Percentiles rank a stretch among this genome's conserved stretches.
Evolutionary conservation across 2,113 vertebrate genomes (phyloP).

Genomic region (Calidris pugnax): DNA sequence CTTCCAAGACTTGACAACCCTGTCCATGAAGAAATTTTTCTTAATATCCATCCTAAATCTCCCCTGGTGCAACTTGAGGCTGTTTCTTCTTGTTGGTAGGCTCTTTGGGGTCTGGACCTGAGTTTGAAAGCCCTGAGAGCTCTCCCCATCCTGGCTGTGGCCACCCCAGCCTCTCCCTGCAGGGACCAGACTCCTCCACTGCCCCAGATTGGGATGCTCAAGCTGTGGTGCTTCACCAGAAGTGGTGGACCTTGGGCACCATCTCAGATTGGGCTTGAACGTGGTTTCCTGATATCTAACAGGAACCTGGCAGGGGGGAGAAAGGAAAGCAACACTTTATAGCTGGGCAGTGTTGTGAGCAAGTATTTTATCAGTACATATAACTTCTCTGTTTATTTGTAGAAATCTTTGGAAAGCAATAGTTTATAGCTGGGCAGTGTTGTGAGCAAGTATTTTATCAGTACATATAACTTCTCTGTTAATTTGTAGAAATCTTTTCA

Average conservation of each 20-base stretch:
- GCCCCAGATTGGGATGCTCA: accelerated
- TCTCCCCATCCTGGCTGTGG: neutral
- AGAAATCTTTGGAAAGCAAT: neutral
- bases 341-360: neutral
- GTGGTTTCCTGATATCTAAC: neutral
- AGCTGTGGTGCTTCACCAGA: neutral
- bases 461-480: neutral
- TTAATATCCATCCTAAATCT: too few species aligned
- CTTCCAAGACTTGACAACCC: too few species aligned
- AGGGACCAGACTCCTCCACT: neutral
- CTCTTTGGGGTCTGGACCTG: neutral
- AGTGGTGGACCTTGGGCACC: neutral
- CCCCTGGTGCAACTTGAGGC: too few species aligned
- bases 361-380: accelerated
- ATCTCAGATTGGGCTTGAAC: neutral
- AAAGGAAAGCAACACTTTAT: neutral
- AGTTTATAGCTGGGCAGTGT: accelerated
- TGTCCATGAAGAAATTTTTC: too few species aligned
- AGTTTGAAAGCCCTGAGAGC: neutral
- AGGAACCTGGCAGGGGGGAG: neutral
- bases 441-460: neutral
- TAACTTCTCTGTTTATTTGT: neutral
- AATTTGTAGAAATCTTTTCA: neutral
- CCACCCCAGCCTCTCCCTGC: neutral
- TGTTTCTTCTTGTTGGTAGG: too few species aligned